Base-by-base conservation (phyloP, 2,888 invertebrate species). In the Drosophila siamana region DNA sequence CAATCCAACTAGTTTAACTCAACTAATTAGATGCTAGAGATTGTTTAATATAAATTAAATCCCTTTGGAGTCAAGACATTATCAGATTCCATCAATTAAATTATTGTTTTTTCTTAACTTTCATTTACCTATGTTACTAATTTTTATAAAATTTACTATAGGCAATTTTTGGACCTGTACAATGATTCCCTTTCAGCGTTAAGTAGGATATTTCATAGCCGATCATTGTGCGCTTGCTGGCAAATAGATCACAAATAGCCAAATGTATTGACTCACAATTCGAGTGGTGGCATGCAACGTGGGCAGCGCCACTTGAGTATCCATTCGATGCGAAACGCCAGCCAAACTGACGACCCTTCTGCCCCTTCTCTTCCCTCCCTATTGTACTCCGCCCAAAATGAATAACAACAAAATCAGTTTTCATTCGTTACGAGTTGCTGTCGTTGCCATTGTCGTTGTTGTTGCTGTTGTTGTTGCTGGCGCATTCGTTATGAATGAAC, bases 401-500 rank as follows among this genome's bases (percentile, higher is more conserved):
- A 56, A 38, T 7, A 16, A 15, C 9, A 43, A 28, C 16, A 66
- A 57, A 72, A 62, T 59, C 59, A 46, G 75, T 66, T 51, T 71
- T 50, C 46, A 46, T 52, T 63, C 44, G 48, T 41, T 67, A 50
- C 55, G 24, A 26, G 36, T 38, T 61, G 51, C 19, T 46, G 46
- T 47, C 52, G 41, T 22, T 44, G 43, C n/a, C n/a, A n/a, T n/a
- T n/a, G n/a, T n/a, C n/a, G n/a, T n/a, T n/a, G n/a, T n/a, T n/a
- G 36, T 38, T 61, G 51, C 19, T 46, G 46, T 47, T 57, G 41
- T 22, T 44, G 43, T 11, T 68, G 41, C 16, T 48, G 22, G 1
- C 36, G 69, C 11, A 41, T 78, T 68, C 59, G 74, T 86, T 82
- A 86, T 82, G 82, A 82, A 82, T 82, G 86, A 86, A 81, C 50